These are phyloP conservation scores for Drosophila neocordata DNA, from an alignment of 1,140 invertebrate genomes.

Conservation along the genomic window DNA sequence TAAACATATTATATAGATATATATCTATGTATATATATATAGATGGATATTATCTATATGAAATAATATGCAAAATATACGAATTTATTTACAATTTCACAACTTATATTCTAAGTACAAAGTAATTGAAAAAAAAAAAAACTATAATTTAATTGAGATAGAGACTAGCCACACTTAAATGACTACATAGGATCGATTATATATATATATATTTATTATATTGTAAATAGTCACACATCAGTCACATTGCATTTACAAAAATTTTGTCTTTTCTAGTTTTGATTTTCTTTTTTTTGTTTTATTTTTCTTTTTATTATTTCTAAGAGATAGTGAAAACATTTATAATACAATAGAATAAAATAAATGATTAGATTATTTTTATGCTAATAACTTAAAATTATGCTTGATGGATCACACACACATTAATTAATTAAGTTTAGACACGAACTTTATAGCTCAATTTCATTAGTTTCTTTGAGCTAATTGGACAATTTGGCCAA, in stretches of 20 bases:
- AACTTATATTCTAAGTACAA: too few species aligned
- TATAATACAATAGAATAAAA: constrained; percentile 58
- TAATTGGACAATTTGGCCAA: constrained; percentile 82
- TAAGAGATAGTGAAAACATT: constrained; percentile 40
- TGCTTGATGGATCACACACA: constrained; percentile 36
- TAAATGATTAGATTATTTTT: not conserved
- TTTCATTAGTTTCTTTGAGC: constrained; percentile 82
- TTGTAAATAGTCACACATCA: constrained; percentile 53
- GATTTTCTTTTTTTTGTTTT: constrained; percentile 18
- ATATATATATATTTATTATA: constrained; percentile 23
- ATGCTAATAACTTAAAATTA: constrained; percentile 44
- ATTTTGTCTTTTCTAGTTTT: not conserved
- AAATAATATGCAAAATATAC: constrained; percentile 23
- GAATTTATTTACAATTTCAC: constrained; percentile 55
- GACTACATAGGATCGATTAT: constrained; percentile 45
- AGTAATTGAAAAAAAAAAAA: too few species aligned
- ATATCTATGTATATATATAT: too few species aligned
- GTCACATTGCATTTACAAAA: constrained; percentile 22
- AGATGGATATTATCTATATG: not conserved
- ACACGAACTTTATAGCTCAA: constrained; percentile 78
- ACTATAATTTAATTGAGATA: constrained; percentile 40
- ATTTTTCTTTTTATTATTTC: too few species aligned
- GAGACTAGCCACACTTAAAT: constrained; percentile 58
- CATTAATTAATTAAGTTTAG: constrained; percentile 23
- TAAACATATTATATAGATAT: too few species aligned